Evolutionary conservation across 2,888 invertebrate genomes (phyloP), one percentile per base, ranked within the genome.

Genomic region (Cataglyphis cursor): DNA sequence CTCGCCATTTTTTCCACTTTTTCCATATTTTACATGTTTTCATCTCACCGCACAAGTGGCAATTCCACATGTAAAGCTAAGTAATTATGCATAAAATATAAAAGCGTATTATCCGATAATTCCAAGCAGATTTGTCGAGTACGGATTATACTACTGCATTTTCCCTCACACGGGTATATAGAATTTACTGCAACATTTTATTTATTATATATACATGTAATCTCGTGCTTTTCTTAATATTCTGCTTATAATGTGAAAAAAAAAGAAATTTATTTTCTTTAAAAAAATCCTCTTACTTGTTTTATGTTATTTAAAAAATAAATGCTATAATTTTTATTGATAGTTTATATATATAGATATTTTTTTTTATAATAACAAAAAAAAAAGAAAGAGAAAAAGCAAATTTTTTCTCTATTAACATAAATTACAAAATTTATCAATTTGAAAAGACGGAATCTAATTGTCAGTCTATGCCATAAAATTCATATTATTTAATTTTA

Each of bases 91-190:
- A 28, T 38, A 57, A 57, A n/a, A 57, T 57, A 41, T 28, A 41
- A 76, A 57, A 41, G 15, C 5, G 21, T 66, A 66, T 66, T 76
- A 76, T 76, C 28, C 44, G 38, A 65, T 64, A 51, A 64, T 75
- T 75, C 24, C 21, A 12, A 24, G 24, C 18, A 24, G 28, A 64
- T 38, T 10, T 3, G 31, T 3, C 21, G 44, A 35, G 35, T 24
- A 24, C 4, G 12, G 31, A 75, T 75, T 54, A 24, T 24, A 44
- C 2, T 24, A 24, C 3, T 35, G 48, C 28, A 24, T 64, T 75
- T 75, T 38, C n/a, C 1, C 24, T 12, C 24, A 35, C 15, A 9
- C 12, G n/a, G 2, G 6, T 51, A 21, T 1, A 24, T 5, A 24
- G 3, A n/a, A 38, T 35, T 38, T 35, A 51, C 28, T 38, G 2